Percentiles rank a stretch among this genome's conserved stretches.
phyloP scores from a whole-genome alignment of 2,888 invertebrate genomes.

The Dendrolimus houi region DNA sequence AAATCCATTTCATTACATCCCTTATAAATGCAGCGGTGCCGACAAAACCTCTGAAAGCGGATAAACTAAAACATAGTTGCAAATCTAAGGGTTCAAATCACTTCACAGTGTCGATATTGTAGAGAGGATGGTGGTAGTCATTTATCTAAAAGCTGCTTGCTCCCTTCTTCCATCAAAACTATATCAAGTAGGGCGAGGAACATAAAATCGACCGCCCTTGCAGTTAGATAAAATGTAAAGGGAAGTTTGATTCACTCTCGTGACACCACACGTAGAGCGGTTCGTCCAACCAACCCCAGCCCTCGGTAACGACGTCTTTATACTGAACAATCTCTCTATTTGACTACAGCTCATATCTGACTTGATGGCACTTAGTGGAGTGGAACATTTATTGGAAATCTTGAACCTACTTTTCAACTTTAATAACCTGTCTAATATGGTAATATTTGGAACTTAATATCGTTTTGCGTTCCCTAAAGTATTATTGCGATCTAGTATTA shows the following conservation, averaged over 20 bases:
- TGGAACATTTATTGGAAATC: constrained; percentile 51
- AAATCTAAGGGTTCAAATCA: constrained; percentile 39
- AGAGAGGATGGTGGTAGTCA: constrained; percentile 42
- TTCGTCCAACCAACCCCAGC: constrained; percentile 22
- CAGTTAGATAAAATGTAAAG: constrained; percentile 71
- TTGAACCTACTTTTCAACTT: constrained; percentile 36
- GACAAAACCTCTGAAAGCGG: constrained; percentile 35
- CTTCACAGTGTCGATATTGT: constrained; percentile 16
- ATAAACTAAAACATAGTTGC: constrained; percentile 64
- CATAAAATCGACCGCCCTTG: constrained; percentile 70
- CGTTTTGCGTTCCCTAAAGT: too few relatives aligned
- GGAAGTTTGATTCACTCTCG: constrained; percentile 70
- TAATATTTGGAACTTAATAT: too few relatives aligned
- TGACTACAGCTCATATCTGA: constrained; percentile 64
- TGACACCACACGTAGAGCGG: constrained; percentile 49
- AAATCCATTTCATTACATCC: constrained; percentile 60
- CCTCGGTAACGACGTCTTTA: constrained; percentile 63
- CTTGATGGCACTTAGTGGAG: constrained; percentile 51
- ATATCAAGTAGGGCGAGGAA: constrained; percentile 69
- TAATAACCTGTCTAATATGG: constrained; percentile 4
- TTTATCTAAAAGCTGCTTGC: constrained; percentile 64
- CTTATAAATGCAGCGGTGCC: constrained; percentile 46
- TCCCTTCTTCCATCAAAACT: constrained; percentile 72
- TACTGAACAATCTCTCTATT: constrained; percentile 60
- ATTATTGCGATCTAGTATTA: too few relatives aligned